Percentiles rank a stretch among this genome's conserved stretches.
phyloP scores from a whole-genome alignment of 1,140 invertebrate genomes.

The Mycetomoellerius zeteki region DNA sequence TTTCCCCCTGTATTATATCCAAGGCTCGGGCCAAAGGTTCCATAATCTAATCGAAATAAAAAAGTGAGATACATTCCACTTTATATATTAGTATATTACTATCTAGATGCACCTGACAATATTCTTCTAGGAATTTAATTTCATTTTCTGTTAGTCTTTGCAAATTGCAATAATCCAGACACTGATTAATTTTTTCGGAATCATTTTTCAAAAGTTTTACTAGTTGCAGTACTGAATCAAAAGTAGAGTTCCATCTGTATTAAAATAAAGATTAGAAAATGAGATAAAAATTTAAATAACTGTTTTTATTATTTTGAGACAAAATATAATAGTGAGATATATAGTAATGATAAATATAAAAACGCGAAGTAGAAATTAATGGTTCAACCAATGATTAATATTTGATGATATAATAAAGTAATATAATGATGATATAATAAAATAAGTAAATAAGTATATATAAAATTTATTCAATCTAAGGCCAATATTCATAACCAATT shows the following conservation, averaged over 20 bases:
- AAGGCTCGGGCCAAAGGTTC: not conserved
- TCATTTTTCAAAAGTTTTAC: not conserved
- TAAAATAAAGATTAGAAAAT: not conserved
- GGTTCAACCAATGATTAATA: too few species aligned
- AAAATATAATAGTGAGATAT: too few species aligned
- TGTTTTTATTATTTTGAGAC: too few species aligned
- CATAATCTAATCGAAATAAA: not conserved
- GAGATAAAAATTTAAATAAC: too few species aligned
- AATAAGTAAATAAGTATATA: too few species aligned
- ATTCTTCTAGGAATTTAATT: slow-evolving; percentile 21
- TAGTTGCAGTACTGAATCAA: not conserved
- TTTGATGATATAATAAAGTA: too few species aligned
- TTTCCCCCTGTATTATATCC: not conserved
- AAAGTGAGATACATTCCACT: slow-evolving; percentile 7
- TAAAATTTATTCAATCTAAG: too few species aligned
- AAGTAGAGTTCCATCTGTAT: slow-evolving; percentile 10
- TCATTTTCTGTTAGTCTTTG: not conserved
- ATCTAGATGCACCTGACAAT: slow-evolving; percentile 25
- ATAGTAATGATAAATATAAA: too few species aligned
- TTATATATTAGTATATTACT: not conserved
- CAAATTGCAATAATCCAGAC: not conserved
- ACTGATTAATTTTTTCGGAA: not conserved
- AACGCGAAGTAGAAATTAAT: too few species aligned
- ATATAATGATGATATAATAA: too few species aligned
- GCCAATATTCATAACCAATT: too few species aligned